Evolutionary conservation across 2,888 invertebrate genomes (phyloP).

Genomic region (Meloe dianella): DNA sequence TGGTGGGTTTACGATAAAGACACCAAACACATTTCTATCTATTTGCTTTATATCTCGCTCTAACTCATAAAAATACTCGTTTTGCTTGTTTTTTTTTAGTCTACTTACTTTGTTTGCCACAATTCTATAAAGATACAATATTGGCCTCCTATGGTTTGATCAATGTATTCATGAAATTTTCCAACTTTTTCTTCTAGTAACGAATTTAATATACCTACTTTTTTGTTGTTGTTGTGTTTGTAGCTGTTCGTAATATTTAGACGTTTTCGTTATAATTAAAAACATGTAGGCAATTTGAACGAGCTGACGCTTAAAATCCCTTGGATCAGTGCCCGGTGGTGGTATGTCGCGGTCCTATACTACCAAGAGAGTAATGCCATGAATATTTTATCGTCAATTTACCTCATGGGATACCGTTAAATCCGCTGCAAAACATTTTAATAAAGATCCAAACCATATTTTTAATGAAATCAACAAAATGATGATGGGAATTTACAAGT

Average conservation of each 20-base stretch:
- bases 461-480: slow-evolving; percentile 13
- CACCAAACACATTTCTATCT: no score
- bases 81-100: not conserved
- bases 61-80: not conserved
- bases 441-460: slow-evolving; percentile 7
- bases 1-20: no score
- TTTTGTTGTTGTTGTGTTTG: not conserved
- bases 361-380: slow-evolving; percentile 20
- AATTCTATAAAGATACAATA: not conserved
- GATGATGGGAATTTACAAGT: not conserved
- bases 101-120: not conserved
- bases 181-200: not conserved
- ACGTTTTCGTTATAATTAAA: slow-evolving; percentile 26
- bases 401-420: slow-evolving; percentile 18
- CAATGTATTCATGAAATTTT: not conserved
- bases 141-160: not conserved
- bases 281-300: slow-evolving; percentile 30
- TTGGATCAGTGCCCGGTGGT: slow-evolving; percentile 19
- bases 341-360: not conserved
- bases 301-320: slow-evolving; percentile 20
- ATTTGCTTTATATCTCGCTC: not conserved
- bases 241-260: slow-evolving; percentile 17
- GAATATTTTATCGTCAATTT: slow-evolving; percentile 31
- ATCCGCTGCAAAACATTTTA: slow-evolving; percentile 9
- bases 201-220: not conserved